Evolutionary conservation across 1,140 invertebrate species (phyloP), one percentile per base, ranked within the genome.

Genomic region (Drosophila watanabei): DNA sequence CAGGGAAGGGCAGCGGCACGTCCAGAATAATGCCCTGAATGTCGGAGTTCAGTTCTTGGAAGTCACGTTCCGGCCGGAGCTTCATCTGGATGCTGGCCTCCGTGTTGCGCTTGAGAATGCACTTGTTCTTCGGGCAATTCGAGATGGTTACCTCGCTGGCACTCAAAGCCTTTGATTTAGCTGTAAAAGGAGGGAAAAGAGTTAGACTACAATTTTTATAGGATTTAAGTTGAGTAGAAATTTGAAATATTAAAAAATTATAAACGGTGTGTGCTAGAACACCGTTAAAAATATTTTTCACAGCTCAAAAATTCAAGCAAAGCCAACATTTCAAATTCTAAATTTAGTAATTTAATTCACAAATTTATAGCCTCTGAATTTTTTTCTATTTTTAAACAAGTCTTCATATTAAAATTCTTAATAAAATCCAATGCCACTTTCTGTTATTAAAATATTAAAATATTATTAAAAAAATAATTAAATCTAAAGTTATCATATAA

Each of bases 1-100:
- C 96, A 9, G 97, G 92, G 86, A 97, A 97, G 0, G 97, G 96
- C 59, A 97, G 83, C 0, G 94, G 93, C 6, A 97, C 83, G 1
- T 95, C 95, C 8, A 94, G 79, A 16, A 97, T 94, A 2, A 94
- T 92, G 0, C 96, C 96, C 65, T 90, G 89, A 3, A 97, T 96
- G 7, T 93, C 91, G n/a, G 94, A 95, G 4, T 49, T 93, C 39
- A 96, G 43, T 1, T 73, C 91, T 14, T 92, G 72, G 16, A 95
- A 82, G 58, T 95, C 94, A 7, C 89, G 82, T 5, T 94, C 93
- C 73, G 96, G 95, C 41, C 91, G 94, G 37, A 97, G 94, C 58
- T 93, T 94, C 45, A 96, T 93, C 24, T 94, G 88, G 46, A 96
- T 94, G 49, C 87, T 72, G 33, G 95, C 90, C 7, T 90, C 92